Evolutionary conservation across 2,888 invertebrate genomes (phyloP).

Genomic region (Zele albiditarsus): DNA sequence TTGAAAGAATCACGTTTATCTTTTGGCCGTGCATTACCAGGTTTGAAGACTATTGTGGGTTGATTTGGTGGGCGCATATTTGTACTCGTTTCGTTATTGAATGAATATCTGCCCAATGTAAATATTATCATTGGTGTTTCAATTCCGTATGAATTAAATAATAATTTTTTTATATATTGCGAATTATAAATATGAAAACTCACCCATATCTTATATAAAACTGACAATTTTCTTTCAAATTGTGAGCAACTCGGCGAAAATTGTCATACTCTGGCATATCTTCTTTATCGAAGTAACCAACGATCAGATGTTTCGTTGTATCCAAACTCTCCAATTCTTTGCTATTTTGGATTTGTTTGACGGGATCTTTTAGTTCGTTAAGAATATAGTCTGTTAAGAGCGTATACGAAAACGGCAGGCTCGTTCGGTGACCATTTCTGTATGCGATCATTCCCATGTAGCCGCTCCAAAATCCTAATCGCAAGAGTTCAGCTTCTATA

Average conservation of each 20-base stretch:
- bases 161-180: background rate
- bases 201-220: conserved; percentile 95
- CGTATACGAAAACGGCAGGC: conserved; percentile 91
- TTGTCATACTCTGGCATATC: conserved; percentile 87
- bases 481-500: conserved; percentile 80
- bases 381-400: conserved; percentile 90
- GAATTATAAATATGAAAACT: conserved; percentile 42
- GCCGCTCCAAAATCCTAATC: conserved; percentile 98
- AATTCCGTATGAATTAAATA: background rate
- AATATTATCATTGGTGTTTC: background rate
- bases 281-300: conserved; percentile 91
- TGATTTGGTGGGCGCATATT: conserved; percentile 89
- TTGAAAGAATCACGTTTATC: conserved; percentile 89
- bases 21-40: conserved; percentile 85
- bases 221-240: conserved; percentile 95
- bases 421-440: conserved; percentile 90
- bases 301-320: conserved; percentile 87
- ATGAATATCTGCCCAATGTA: background rate
- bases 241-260: conserved; percentile 87
- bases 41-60: conserved; percentile 87
- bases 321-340: conserved; percentile 84
- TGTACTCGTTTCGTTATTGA: conserved; percentile 77
- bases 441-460: conserved; percentile 95
- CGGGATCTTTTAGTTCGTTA: conserved; percentile 90
- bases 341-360: conserved; percentile 83